Evolutionary conservation across 2,797 vertebrate species (phyloP).

Genomic region (Pygocentrus nattereri): DNA sequence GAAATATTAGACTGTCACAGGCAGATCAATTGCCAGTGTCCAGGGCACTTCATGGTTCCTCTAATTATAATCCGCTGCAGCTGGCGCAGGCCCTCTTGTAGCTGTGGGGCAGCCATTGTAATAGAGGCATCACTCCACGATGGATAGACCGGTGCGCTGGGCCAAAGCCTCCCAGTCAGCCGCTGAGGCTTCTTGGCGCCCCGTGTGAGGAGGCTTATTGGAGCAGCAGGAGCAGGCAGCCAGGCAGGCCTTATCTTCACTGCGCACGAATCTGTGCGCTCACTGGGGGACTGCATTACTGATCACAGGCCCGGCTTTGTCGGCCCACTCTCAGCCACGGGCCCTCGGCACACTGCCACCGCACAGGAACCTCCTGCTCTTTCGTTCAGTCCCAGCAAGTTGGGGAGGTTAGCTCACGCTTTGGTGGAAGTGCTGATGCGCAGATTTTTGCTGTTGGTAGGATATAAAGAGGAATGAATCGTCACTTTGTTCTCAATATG

Average conservation of each 20-base stretch:
- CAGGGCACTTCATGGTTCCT: constrained; percentile 83
- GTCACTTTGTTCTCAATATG: neutral
- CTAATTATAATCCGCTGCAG: constrained; percentile 85
- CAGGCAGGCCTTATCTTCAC: constrained; percentile 82
- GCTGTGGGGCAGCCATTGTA: constrained; percentile 84
- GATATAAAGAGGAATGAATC: constrained; percentile 5
- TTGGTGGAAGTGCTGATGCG: constrained; percentile 35
- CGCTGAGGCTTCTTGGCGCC: constrained; percentile 68
- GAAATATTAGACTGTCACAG: constrained; percentile 84
- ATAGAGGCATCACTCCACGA: constrained; percentile 85
- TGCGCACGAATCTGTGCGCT: constrained; percentile 70
- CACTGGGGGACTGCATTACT: constrained; percentile 73
- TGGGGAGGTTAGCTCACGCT: constrained; percentile 29
- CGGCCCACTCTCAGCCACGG: constrained; percentile 42
- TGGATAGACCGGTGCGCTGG: constrained; percentile 77
- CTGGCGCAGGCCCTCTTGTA: constrained; percentile 76
- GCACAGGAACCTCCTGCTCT: constrained; percentile 54
- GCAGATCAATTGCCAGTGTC: constrained; percentile 86
- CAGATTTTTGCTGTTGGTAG: constrained; percentile 1
- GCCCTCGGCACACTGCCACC: constrained; percentile 46
- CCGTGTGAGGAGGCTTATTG: constrained; percentile 76
- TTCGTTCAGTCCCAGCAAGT: constrained; percentile 44
- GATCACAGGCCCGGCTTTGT: constrained; percentile 70
- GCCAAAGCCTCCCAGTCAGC: constrained; percentile 77
- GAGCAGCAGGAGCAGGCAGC: constrained; percentile 73